A percentile compares a stretch with the other conserved stretches of the same genome.
These are phyloP conservation scores for Kryptolebias marmoratus DNA, from an alignment of 2,113 vertebrate species.

Conservation along the genomic window DNA sequence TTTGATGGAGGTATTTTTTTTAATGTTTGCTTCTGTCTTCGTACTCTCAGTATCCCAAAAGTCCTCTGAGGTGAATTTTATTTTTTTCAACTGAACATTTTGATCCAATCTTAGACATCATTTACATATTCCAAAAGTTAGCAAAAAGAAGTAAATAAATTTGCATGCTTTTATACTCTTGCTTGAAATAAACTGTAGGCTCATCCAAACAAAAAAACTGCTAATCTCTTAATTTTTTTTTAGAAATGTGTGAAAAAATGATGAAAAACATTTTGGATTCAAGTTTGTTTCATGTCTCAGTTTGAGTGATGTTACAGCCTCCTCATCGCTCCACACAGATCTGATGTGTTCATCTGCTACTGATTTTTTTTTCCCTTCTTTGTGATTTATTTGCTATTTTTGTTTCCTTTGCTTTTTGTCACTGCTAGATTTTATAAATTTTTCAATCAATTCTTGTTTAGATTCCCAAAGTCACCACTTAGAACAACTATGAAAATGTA, in stretches of 20 bases:
- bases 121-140: neutral
- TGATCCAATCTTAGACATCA: neutral
- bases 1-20: neutral
- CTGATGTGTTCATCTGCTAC: slow-evolving; percentile 8
- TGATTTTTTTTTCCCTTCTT: neutral
- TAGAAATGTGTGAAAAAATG: neutral
- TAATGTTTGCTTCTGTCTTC: neutral
- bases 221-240: slow-evolving; percentile 20
- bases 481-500: too few relatives aligned
- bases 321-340: slow-evolving; percentile 8
- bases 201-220: slow-evolving; percentile 9
- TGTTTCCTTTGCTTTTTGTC: neutral
- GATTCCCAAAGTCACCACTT: neutral
- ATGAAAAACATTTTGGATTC: slow-evolving; percentile 12
- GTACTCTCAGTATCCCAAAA: neutral
- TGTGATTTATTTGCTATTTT: slow-evolving; percentile 6
- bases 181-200: neutral
- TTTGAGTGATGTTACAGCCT: slow-evolving; percentile 8
- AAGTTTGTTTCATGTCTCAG: slow-evolving; percentile 11
- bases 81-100: neutral
- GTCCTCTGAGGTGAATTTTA: neutral
- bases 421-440: slow-evolving; percentile 5
- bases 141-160: neutral
- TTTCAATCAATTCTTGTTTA: slow-evolving; percentile 5
- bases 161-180: too few relatives aligned